Evolutionary conservation across 64 coral and sea anemone genomes (phyloP), one percentile per base, ranked within the genome.

Genomic region (Montipora foliosa): DNA sequence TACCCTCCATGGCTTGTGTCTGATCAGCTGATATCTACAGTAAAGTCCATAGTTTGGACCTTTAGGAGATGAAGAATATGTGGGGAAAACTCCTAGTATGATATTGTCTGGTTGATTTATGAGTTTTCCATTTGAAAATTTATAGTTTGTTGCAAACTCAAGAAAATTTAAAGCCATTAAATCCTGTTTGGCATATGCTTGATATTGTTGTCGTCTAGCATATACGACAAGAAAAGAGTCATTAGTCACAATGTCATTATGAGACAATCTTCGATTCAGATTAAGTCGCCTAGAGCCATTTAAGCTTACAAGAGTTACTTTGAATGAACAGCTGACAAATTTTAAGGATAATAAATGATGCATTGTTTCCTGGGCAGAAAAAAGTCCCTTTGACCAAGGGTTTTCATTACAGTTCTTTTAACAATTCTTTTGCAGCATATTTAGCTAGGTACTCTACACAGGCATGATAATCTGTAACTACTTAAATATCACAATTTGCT

Each of bases 121-220:
- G 22, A 90, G 52, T 69, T 88, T 88, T 69, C 24, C 24, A 5
- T 88, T 88, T 16, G 60, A 46, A 22, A 86, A 14, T 67, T 86
- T 86, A 64, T 86, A 86, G 12, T 68, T 67, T 17, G 82, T 61
- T 20, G 55, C 79, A 91, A 92, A 92, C 17, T 83, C 79, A 8
- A 83, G 44, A 83, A 92, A 83, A 92, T 92, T 92, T n/a, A 78
- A 49, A 25, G 68, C 70, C 67, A 87, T 84, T 77, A 93, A 87
- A 86, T 77, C 17, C 51, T 80, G 91, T 61, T 77, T 44, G 61
- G 24, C 44, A 47, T 76, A 51, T 62, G 51, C 79, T 29, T 16
- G 74, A 66, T 81, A 82, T 58, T 78, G 64, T 60, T 52, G 77
- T 62, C 82, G 81, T 6, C 87, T 93, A 66, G 91, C 74, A 87